phyloP scores from a whole-genome alignment of 1,140 invertebrate genomes.

The Pygmarrhopalites habei region DNA sequence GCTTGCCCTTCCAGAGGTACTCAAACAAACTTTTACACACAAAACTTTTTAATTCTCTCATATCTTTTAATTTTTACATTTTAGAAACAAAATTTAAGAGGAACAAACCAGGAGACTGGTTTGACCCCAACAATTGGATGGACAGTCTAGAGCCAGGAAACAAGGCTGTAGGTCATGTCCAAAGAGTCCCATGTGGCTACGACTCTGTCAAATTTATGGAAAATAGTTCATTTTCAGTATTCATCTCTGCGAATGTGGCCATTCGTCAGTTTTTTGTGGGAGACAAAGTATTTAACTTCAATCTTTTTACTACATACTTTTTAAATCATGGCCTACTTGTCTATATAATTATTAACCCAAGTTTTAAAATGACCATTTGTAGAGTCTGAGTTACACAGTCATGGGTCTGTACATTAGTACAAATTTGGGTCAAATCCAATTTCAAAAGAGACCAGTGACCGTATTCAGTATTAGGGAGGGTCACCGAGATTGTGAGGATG shows the following conservation, averaged over 20 bases:
- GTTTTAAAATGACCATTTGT: too few relatives aligned
- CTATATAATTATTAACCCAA: too few relatives aligned
- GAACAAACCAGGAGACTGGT: slow-evolving; percentile 30
- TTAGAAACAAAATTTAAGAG: slow-evolving; percentile 35
- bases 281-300: slow-evolving; percentile 17
- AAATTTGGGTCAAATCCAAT: slow-evolving; percentile 29
- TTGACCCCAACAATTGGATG: slow-evolving; percentile 34
- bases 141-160: not conserved
- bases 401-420: slow-evolving; percentile 28
- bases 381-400: slow-evolving; percentile 28
- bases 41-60: not conserved
- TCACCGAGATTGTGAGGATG: not conserved
- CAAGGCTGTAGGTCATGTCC: slow-evolving; percentile 17
- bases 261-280: slow-evolving; percentile 36
- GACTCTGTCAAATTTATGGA: slow-evolving; percentile 33
- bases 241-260: slow-evolving; percentile 30
- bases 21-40: not conserved
- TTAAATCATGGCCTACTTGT: too few relatives aligned
- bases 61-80: not conserved
- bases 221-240: slow-evolving; percentile 30
- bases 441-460: slow-evolving; percentile 24
- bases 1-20: slow-evolving; percentile 29
- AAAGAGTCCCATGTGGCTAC: slow-evolving; percentile 37
- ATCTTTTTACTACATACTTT: too few relatives aligned
- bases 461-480: not conserved